phyloP scores from a whole-genome alignment of 2,888 invertebrate species.

The Drosophila pseudotakahashii region DNA sequence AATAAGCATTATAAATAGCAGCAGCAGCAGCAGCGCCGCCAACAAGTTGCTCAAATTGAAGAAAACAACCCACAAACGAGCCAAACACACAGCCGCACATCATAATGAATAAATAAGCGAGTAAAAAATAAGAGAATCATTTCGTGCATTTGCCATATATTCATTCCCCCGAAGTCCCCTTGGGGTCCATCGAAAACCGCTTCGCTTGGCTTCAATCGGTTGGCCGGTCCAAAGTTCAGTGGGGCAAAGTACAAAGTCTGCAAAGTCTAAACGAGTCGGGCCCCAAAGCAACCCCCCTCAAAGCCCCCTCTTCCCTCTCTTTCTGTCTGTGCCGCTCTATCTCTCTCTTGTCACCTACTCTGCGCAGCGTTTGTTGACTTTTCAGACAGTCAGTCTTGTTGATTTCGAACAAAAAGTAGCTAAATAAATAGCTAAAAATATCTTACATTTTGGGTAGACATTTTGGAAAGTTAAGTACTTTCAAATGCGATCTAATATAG shows the following conservation, averaged over 20 bases:
- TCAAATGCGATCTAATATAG: no score
- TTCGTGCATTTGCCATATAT: constrained; percentile 51
- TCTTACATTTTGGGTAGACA: not conserved
- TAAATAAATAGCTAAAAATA: constrained; percentile 6
- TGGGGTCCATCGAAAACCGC: constrained; percentile 26
- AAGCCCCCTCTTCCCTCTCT: not conserved
- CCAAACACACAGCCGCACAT: constrained; percentile 26
- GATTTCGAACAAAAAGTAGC: not conserved
- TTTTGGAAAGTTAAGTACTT: no score
- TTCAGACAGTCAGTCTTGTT: not conserved
- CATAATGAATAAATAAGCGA: constrained; percentile 41
- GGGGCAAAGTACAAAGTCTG: constrained; percentile 81
- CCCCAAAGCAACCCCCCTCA: not conserved
- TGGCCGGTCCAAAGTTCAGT: constrained; percentile 78
- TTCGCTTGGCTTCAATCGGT: constrained; percentile 35
- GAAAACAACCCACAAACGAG: constrained; percentile 16
- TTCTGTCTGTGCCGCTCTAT: constrained; percentile 3
- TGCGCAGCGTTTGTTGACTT: constrained; percentile 34
- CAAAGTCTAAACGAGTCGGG: constrained; percentile 47
- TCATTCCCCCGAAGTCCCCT: constrained; percentile 12
- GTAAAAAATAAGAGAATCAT: constrained; percentile 47
- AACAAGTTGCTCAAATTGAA: constrained; percentile 25
- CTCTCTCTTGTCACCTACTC: constrained; percentile 6
- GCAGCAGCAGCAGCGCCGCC: no score
- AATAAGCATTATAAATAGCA: constrained; percentile 65